Base-by-base conservation (phyloP, 1,140 invertebrate genomes). In the Diachasma alloeum region DNA sequence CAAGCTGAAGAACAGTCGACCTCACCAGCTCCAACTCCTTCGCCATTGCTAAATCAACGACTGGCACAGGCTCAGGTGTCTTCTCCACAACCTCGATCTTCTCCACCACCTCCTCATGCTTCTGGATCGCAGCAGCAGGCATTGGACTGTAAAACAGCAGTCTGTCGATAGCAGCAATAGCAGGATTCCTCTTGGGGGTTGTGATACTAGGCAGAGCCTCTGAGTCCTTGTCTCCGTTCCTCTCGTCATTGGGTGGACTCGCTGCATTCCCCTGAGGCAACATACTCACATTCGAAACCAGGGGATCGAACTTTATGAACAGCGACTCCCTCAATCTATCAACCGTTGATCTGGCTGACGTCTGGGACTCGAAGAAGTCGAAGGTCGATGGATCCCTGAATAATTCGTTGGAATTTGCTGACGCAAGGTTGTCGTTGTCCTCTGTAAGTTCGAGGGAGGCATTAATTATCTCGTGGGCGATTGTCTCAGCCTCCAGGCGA, bases 251-350 rank as follows among this genome's bases (percentile, higher is more conserved):
- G 5, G 76, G 69, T 19, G 79, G 46, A 59, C 84, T 80, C 4
- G 79, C 68, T 1, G 80, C 72, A 73, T 86, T 85, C 37, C 82
- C 83, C 81, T 90, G 88, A 0, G 88, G 87, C 63, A 89, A 81
- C 88, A 90, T 90, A 31, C 78, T 88, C 73, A 82, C 82, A 69
- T 89, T 86, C 68, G 84, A 79, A 82, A 92, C 89, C 39, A 92
- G 79, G 15, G 92, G 92, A 84, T 93, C 92, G 80, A 93, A 93
- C 78, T 92, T 92, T 22, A 92, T 87, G 82, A 91, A 92, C 24
- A 93, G 84, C 77, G 91, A 92, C 75, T 92, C 91, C 70, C 91
- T 90, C 63, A 89, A 87, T 80, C 88, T 88, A 22, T 88, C 83
- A 19, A 82, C 80, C 5, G 80, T 46, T 42, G 74, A 78, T 6